A percentile compares a stretch with the other conserved stretches of the same genome.
Conservation (phyloP, 2,888 invertebrate genomes). For the Tenthredo scrophulariae region DNA sequence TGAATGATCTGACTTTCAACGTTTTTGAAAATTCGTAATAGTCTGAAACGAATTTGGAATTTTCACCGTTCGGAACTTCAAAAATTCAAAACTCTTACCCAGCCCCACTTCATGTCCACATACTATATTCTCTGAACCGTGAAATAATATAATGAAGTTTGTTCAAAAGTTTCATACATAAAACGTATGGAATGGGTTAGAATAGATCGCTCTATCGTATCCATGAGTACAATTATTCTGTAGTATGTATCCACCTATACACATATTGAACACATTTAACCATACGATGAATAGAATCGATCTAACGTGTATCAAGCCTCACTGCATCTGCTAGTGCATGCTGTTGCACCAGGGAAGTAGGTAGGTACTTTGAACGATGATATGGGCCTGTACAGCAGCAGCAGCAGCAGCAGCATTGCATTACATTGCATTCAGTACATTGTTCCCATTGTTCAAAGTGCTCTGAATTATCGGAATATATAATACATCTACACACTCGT, state of each 20-base stretch:
- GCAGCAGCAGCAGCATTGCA: neutral
- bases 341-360: neutral
- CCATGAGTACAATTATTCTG: neutral
- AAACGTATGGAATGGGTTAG: neutral
- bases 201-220: neutral
- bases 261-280: neutral
- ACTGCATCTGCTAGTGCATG: neutral
- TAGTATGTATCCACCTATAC: neutral
- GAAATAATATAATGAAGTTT: neutral
- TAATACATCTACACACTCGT: neutral
- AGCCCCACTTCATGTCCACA: neutral
- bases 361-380: conserved; percentile 17
- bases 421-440: neutral
- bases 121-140: neutral
- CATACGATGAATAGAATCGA: neutral
- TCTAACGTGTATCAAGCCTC: conserved; percentile 2
- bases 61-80: too few species aligned
- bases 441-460: conserved; percentile 14
- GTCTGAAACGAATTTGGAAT: too few species aligned
- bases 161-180: neutral
- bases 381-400: neutral
- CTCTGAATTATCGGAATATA: conserved; percentile 3
- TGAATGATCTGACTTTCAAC: too few species aligned
- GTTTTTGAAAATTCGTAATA: too few species aligned
- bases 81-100: too few species aligned